These are phyloP conservation scores for Caenorhabditis doughertyi DNA, from an alignment of 2,888 invertebrate genomes.

Conservation along the genomic window DNA sequence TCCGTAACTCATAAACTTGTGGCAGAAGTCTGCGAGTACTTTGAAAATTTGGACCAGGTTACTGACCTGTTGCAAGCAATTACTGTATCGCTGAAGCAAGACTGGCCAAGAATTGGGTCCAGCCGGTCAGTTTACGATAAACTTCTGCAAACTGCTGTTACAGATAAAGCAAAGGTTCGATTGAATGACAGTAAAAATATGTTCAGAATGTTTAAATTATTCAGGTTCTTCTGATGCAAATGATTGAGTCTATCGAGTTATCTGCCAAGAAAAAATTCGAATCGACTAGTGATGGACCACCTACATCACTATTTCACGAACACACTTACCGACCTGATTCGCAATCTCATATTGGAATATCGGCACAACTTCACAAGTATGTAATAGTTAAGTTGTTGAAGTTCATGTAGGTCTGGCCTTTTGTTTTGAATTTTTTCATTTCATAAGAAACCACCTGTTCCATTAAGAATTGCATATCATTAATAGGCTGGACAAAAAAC, in stretches of 20 bases:
- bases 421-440: too few species aligned
- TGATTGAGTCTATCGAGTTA: conserved; percentile 50
- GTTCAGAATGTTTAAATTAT: neutral
- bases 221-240: conserved; percentile 43
- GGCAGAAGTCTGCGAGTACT: conserved; percentile 75
- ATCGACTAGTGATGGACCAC: conserved; percentile 51
- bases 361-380: conserved; percentile 53
- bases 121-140: conserved; percentile 65
- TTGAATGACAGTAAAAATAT: neutral
- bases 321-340: conserved; percentile 56
- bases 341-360: conserved; percentile 61
- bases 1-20: conserved; percentile 70
- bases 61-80: conserved; percentile 79
- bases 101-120: conserved; percentile 75
- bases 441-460: too few species aligned
- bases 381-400: conserved; percentile 14
- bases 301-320: conserved; percentile 54
- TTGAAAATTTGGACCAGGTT: conserved; percentile 77
- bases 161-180: conserved; percentile 67
- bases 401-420: too few species aligned
- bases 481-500: too few species aligned
- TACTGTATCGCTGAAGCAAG: conserved; percentile 70
- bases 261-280: conserved; percentile 45
- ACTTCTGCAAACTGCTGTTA: conserved; percentile 62
- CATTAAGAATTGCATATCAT: too few species aligned